These are phyloP conservation scores for Diachasmimorpha longicaudata DNA, from an alignment of 1,140 invertebrate genomes.

Conservation along the genomic window DNA sequence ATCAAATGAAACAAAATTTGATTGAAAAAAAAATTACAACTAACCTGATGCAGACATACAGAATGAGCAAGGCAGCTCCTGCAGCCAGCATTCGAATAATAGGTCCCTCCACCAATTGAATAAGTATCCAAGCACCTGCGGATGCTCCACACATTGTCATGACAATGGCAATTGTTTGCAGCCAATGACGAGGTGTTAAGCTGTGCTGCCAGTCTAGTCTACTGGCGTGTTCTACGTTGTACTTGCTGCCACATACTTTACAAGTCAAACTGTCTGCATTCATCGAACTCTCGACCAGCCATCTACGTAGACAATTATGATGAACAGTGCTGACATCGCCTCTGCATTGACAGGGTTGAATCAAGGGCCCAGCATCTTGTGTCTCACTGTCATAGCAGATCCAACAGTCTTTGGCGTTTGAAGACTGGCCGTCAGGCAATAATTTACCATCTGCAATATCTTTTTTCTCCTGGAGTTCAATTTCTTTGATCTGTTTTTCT, in stretches of 20 bases:
- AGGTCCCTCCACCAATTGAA: conserved; percentile 79
- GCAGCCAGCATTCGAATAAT: conserved; percentile 80
- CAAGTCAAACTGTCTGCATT: conserved; percentile 74
- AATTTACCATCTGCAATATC: conserved; percentile 13
- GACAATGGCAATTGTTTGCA: conserved; percentile 73
- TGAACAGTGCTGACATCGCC: conserved; percentile 90
- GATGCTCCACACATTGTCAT: conserved; percentile 75
- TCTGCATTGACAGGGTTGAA: conserved; percentile 88
- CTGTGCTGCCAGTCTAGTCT: conserved; percentile 81
- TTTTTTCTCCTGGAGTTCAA: conserved; percentile 64
- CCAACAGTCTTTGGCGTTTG: conserved; percentile 80
- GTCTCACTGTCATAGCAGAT: conserved; percentile 90
- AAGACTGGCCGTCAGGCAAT: conserved; percentile 44
- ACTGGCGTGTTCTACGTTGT: conserved; percentile 74
- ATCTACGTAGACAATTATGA: conserved; percentile 89
- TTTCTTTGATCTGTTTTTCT: conserved; percentile 57
- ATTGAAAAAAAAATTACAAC: too few species aligned
- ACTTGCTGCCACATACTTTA: conserved; percentile 81
- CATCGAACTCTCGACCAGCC: conserved; percentile 80
- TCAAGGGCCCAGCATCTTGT: conserved; percentile 77
- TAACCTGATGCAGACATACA: conserved; percentile 85
- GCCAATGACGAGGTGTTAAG: conserved; percentile 82
- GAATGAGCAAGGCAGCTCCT: conserved; percentile 79
- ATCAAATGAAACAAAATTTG: not conserved
- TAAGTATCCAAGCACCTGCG: conserved; percentile 80